phyloP scores from a whole-genome alignment of 92 coral and sea anemone genomes.

The Muricea muricata region DNA sequence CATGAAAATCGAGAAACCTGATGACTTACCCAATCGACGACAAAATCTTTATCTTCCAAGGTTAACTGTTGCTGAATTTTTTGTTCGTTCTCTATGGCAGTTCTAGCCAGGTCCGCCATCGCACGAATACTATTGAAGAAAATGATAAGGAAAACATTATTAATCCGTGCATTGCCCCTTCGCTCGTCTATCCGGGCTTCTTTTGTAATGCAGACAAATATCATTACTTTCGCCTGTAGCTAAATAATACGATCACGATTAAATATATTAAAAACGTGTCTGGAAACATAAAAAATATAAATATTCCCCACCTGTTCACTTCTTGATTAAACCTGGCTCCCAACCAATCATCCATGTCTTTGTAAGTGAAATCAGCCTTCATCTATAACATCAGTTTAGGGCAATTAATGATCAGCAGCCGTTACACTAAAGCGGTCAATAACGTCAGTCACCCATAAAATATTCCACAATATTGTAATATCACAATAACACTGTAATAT shows the following conservation, averaged over 20 bases:
- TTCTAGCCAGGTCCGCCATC: constrained; percentile 81
- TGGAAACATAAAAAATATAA: neutral
- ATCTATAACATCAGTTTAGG: constrained; percentile 64
- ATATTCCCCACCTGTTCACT: constrained; percentile 74
- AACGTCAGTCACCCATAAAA: too few species aligned
- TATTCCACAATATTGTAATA: too few species aligned
- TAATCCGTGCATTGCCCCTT: too few species aligned
- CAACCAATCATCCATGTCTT: constrained; percentile 97
- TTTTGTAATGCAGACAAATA: too few species aligned
- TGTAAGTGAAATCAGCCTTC: constrained; percentile 82
- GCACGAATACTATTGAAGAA: constrained; percentile 81
- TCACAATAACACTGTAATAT: too few species aligned
- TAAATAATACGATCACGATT: too few species aligned
- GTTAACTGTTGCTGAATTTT: constrained; percentile 86
- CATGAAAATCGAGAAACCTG: too few species aligned
- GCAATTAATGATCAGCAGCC: too few species aligned
- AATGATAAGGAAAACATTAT: neutral
- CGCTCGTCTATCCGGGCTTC: too few species aligned
- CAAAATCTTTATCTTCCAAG: constrained; percentile 88
- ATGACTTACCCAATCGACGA: constrained; percentile 88
- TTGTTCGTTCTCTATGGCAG: constrained; percentile 90
- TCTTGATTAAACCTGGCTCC: constrained; percentile 93
- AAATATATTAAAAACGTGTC: too few species aligned
- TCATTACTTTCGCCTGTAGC: too few species aligned
- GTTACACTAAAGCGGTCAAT: too few species aligned